Base-by-base conservation (phyloP, 2,113 vertebrate genomes). In the Ptilonorhynchus violaceus region DNA sequence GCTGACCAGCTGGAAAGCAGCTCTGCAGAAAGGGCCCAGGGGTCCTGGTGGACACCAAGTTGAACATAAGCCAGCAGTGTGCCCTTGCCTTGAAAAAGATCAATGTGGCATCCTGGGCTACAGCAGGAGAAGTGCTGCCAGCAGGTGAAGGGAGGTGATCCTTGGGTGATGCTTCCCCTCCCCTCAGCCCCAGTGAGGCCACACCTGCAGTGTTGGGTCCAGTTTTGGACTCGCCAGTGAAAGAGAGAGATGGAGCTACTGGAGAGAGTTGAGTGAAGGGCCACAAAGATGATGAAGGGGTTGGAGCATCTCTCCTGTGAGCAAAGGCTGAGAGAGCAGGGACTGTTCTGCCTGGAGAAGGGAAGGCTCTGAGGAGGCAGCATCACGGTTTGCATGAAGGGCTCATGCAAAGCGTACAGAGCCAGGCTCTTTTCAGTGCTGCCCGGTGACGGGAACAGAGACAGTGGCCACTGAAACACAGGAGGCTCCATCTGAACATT, bases 71-170 rank as follows among this genome's bases (percentile, higher is more conserved):
- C 22, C 76, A 58, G 1, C 41, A 24, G 4, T 15, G 42, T 58
- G 10, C 7, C 44, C 62, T 35, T 60, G 41, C 75, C 37, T 52
- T 52, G 41, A 11, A 58, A 37, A 63, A 37, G 27, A 11, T 2
- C 41, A 1, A 19, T 1, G 19, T 1, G 5, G 23, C 68, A 47
- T 39, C 41, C 49, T 78, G 18, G 56, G 39, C 31, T 60, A 0
- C 12, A 13, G 14, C 13, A 52, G 41, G 44, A 64, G 31, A 6
- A 49, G 10, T 16, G 7, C 23, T 75, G 39, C 12, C 53, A 67
- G 47, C 70, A 60, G n/a, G 31, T 18, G 1, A 5, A 53, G 23
- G n/a, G 33, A 81, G 27, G n/a, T 30, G 19, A 46, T 64, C 59
- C 14, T 28, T 22, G 80, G 44, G 27, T 35, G 52, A 53, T 62